phyloP scores from a whole-genome alignment of 2,113 vertebrate species.

The Asarcornis scutulata region DNA sequence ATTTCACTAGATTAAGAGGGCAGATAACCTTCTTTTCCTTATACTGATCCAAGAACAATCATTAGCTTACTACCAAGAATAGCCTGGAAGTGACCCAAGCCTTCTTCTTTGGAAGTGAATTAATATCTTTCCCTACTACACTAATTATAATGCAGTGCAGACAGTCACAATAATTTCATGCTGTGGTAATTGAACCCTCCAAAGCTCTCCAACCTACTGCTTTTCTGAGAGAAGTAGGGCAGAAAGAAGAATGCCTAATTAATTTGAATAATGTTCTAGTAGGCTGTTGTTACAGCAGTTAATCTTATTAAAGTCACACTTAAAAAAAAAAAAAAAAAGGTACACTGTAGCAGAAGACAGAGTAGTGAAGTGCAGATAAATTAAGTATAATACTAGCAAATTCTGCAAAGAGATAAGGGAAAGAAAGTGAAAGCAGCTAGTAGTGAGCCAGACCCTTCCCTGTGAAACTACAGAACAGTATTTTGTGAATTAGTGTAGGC shows the following conservation, averaged over 20 bases:
- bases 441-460: background rate
- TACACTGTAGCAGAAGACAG: background rate
- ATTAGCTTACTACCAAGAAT: constrained; percentile 40
- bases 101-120: background rate
- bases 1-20: constrained; percentile 42
- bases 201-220: constrained; percentile 33
- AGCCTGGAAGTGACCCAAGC: background rate
- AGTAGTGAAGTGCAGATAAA: background rate
- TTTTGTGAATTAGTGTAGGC: background rate
- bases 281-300: constrained; percentile 24
- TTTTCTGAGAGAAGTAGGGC: constrained; percentile 51
- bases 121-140: background rate
- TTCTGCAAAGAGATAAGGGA: background rate
- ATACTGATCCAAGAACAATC: constrained; percentile 4
- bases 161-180: constrained; percentile 17
- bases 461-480: background rate
- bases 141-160: constrained; percentile 45
- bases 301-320: constrained; percentile 52
- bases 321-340: constrained; percentile 36
- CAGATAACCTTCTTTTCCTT: constrained; percentile 52
- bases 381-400: background rate
- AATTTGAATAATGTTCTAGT: constrained; percentile 58
- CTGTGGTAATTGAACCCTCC: constrained; percentile 51
- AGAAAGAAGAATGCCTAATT: constrained; percentile 52
- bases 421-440: background rate